Evolutionary conservation across 2,797 vertebrate species (phyloP).

Genomic region (Channa striata): DNA sequence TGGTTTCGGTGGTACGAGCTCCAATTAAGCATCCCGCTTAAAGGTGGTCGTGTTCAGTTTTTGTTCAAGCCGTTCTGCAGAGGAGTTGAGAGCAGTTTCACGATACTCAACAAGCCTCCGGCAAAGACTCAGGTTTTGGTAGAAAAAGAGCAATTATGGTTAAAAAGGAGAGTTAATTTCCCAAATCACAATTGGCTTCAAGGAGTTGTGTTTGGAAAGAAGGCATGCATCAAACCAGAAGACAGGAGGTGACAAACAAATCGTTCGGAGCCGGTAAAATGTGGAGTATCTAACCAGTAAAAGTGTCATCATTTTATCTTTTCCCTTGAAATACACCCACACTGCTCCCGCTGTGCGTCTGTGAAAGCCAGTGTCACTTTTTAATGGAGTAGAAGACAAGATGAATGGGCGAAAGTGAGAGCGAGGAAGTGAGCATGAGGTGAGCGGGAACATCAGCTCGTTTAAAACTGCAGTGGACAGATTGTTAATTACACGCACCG

Average conservation of each 20-base stretch:
- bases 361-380: constrained; percentile 18
- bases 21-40: background rate
- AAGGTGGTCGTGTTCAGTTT: background rate
- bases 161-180: too few species aligned
- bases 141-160: too few species aligned
- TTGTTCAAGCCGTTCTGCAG: too few species aligned
- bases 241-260: constrained; percentile 3
- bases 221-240: background rate
- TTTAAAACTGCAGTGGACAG: background rate
- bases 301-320: constrained; percentile 27
- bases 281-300: constrained; percentile 3
- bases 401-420: background rate
- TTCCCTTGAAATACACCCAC: background rate
- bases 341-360: constrained; percentile 6
- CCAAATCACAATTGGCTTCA: background rate
- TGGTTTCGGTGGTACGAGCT: too few species aligned
- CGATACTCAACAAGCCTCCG: too few species aligned
- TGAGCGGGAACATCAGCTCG: background rate
- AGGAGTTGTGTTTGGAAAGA: background rate
- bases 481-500: constrained; percentile 2
- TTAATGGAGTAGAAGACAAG: constrained; percentile 21
- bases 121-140: too few species aligned
- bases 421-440: background rate
- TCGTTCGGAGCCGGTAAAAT: background rate
- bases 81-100: too few species aligned